Base-by-base conservation (phyloP, 2,797 vertebrate species). In the Falco berigora region DNA sequence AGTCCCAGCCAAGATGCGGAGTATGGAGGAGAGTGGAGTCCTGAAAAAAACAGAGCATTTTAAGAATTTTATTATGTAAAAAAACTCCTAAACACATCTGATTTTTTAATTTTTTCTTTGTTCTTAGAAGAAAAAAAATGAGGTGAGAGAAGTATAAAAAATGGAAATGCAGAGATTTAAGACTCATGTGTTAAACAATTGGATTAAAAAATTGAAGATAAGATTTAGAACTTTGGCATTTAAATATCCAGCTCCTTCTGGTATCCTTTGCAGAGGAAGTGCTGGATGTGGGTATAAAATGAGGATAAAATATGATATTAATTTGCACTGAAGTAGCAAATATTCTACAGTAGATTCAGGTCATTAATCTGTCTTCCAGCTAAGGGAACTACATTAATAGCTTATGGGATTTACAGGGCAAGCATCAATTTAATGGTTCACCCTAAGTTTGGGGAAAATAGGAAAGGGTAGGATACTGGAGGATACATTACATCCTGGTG, bases 321-420 rank as follows among this genome's bases (percentile, higher is more conserved):
- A 97, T 96, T 97, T 96, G 40, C 94, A 92, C 86, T 71, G 77
- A 87, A 93, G 96, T 94, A 89, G 90, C 86, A 96, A 96, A 94
- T 96, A 94, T 94, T 96, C 62, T 73, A 73, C 71, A 71, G 84
- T 88, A 93, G 77, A 87, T 94, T 91, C 81, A 92, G 91, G 86
- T 95, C 88, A 95, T 96, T 94, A 94, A 92, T 96, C 88, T 93
- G 42, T 91, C 84, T 93, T 95, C 91, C 75, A 67, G 67, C 92
- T 71, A 84, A 82, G 94, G 78, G 88, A 94, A 82, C 94, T 94
- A 55, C 81, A 74, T 95, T 95, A 96, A 96, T 96, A 94, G 90
- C 88, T 94, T 92, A 71, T 85, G 92, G 91, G 96, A 94, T 96
- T 96, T 96, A 91, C 90, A 89, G 88, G 88, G 81, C 90, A 96